Evolutionary conservation across 2,113 vertebrate species (phyloP), one percentile per base, ranked within the genome.

Genomic region (Bos taurus): DNA sequence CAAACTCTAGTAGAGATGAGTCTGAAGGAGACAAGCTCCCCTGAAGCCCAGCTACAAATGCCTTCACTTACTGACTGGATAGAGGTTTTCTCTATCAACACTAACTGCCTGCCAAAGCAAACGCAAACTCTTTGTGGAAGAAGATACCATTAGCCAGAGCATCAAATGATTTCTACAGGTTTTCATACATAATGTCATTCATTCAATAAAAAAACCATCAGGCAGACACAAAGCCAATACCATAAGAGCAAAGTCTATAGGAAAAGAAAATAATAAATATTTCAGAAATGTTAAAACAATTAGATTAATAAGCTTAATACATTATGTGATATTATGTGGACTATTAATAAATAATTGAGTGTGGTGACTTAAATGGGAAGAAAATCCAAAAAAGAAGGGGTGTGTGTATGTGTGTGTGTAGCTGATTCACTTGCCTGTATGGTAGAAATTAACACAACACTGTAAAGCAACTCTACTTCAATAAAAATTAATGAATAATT

Each of bases 301-400:
- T 77, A 12, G n/a, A 89, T 59, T 67, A 64, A 33, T 93, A 40
- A 89, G n/a, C 36, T 92, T 3, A 91, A 87, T 13, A 89, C 57
- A 82, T 50, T 90, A 25, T 2, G 67, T 59, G 8, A 56, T 93
- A 23, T 50, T 36, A 67, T 26, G 11, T 48, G 36, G 17, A 62
- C 56, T 82, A 43, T 50, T 15, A 88, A 74, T 50, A 54, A 81
- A 60, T 6, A 77, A 95, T 40, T 67, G 25, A 25, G 3, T 25
- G 23, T 74, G 36, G 36, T 74, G 11, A 43, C 36, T 43, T 74
- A 40, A 25, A 74, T 40, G 36, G 36, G 71, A 43, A 74, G 36
- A 8, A 25, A 23, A 25, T 74, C 21, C 71, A 74, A 43, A 74
- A 43, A 43, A 13, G 71, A 40, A 43, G 71, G 36, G 36, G 14